Evolutionary conservation across 1,140 invertebrate species (phyloP), one percentile per base, ranked within the genome.

Genomic region (Scaptomyza hsui): DNA sequence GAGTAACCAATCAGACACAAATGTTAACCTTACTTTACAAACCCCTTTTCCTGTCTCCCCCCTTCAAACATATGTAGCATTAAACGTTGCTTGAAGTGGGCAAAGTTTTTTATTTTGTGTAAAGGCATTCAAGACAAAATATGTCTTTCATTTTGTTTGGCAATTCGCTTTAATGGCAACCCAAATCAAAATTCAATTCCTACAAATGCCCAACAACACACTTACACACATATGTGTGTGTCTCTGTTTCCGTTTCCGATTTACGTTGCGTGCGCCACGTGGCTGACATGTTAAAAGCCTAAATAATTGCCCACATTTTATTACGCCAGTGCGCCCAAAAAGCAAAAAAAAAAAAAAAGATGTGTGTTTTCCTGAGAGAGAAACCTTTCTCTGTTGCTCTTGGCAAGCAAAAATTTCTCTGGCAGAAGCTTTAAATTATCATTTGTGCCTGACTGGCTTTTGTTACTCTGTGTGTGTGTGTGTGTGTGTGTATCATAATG

Each of bases 271-370:
- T 60, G 69, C 65, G 77, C 65, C 77, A 80, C 77, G 77, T 80
- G 77, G 77, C 77, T 80, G 77, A 80, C 77, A 80, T 80, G 72
- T 75, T 80, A 80, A 80, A 80, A 80, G 77, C 77, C 72, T 72
- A 75, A 80, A 80, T 80, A 80, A 80, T 80, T 80, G 77, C 77
- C 72, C 45, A 51, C 62, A 72, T 80, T 79, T 79, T 79, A 79
- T 79, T 79, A 52, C 3, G n/a, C 39, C 47, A 68, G 16, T 52
- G 55, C 61, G 24, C 41, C 32, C 19, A 13, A 60, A 60, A 45
- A 55, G 48, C 61, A 67, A n/a, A 44, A n/a, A 21, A 19, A 29
- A 48, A 9, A 15, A 29, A 48, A n/a, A n/a, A n/a, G n/a, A n/a
- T n/a, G 18, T 32, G 29, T 37, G 16, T 51, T 35, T 51, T 51